Evolutionary conservation across 2,797 vertebrate genomes (phyloP), one percentile per base, ranked within the genome.

Genomic region (Bryconaethiops microstoma): DNA sequence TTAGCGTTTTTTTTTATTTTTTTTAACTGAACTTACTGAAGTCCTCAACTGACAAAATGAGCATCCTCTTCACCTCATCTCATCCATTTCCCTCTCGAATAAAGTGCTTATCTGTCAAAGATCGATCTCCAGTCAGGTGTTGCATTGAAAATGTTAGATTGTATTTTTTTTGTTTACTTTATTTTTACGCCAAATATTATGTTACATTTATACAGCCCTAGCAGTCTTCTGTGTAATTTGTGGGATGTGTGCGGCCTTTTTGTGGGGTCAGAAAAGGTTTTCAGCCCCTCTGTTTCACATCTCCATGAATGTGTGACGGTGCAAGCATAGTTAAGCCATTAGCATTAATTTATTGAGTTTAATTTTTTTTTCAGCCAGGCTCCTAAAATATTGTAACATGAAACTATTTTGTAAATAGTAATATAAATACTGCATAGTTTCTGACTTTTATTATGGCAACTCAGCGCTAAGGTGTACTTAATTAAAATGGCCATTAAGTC

Each of bases 351-450:
- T 88, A 88, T 87, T 85, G 10, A 59, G 68, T 83, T 83, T 77
- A 64, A 10, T 86, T 84, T 84, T 75, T 77, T 76, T 89, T 88
- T 71, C 78, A 88, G 87, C 86, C 88, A 86, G 83, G 83, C 64
- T 76, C 73, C 75, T 88, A 77, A 89, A 79, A 86, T 87, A 89
- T 86, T 90, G 90, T 91, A 89, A 90, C 77, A 93, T 90, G 90
- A 92, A 83, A 81, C 90, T 93, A 84, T 93, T 91, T 91, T 93
- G 92, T 94, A 93, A 92, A 93, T 94, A 94, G 87, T 93, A 93
- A 93, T 94, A 93, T 93, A 93, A 94, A 94, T 92, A 93, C 81
- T 90, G 92, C 88, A 83, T 93, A 93, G 91, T 84, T 86, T 90
- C 87, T 57, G 87, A 85, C 85, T 81, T 73, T 82, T 84, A 77